Conservation (phyloP, 1,140 invertebrate genomes). For the Hyles vespertilio region DNA sequence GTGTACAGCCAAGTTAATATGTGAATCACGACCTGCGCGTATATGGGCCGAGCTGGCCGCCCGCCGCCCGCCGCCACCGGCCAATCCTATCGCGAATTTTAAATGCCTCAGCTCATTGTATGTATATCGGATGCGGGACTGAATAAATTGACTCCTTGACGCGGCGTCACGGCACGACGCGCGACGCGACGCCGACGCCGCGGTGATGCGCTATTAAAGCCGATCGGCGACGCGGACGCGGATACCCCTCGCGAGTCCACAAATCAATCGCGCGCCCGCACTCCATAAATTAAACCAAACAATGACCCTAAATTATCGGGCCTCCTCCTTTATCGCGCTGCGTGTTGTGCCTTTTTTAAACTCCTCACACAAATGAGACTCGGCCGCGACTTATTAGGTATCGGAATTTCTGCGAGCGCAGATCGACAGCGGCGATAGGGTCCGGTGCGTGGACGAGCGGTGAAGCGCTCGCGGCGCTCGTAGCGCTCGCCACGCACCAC, state of each 20-base stretch:
- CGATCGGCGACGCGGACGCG: conserved; percentile 2
- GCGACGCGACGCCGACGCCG: conserved; percentile 16
- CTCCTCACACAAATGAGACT: conserved; percentile 69
- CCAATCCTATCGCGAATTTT: conserved; percentile 68
- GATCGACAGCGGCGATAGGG: conserved; percentile 58
- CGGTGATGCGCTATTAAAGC: background rate
- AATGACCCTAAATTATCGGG: conserved; percentile 73
- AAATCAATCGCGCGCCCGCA: conserved; percentile 70
- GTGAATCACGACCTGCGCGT: conserved; percentile 68
- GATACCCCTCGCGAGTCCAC: conserved; percentile 45
- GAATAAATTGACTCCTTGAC: conserved; percentile 67
- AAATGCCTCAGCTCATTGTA: conserved; percentile 65
- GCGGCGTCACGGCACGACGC: conserved; percentile 21
- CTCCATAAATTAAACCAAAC: conserved; percentile 73
- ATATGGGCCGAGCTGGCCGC: conserved; percentile 57
- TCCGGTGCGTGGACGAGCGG: conserved; percentile 32
- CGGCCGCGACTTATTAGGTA: conserved; percentile 67
- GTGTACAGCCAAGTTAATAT: conserved; percentile 73
- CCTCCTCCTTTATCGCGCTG: conserved; percentile 59
- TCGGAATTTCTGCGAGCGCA: conserved; percentile 54
- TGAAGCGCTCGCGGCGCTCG: conserved; percentile 3
- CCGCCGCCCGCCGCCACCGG: conserved; percentile 44
- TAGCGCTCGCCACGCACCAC: conserved; percentile 1
- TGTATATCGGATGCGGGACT: conserved; percentile 60
- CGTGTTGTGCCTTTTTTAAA: conserved; percentile 66